phyloP scores from a whole-genome alignment of 1,140 invertebrate genomes.

The Venturia canescens region DNA sequence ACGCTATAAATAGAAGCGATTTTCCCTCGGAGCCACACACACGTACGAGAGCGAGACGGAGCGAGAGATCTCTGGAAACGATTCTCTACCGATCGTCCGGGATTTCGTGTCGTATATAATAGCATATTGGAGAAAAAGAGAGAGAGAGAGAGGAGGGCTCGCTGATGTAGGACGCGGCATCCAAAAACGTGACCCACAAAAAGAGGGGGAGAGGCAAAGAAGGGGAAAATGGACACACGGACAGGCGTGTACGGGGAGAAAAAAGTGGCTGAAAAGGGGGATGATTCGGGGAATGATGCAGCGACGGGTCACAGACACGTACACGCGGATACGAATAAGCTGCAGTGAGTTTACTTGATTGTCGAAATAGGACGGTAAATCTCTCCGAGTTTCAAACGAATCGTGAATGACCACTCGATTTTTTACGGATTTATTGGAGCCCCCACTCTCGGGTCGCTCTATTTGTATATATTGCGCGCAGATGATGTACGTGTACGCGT shows the following conservation, averaged over 20 bases:
- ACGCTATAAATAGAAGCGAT: constrained; percentile 25
- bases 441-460: neutral
- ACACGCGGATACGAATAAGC: neutral
- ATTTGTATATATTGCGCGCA: neutral
- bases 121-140: neutral
- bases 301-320: constrained; percentile 1
- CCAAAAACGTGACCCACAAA: constrained; percentile 12
- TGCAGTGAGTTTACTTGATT: constrained; percentile 50
- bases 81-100: constrained; percentile 31
- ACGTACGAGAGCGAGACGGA: too few species aligned
- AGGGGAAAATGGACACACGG: neutral
- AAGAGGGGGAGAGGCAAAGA: neutral
- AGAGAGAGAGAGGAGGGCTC: neutral
- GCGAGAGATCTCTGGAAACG: constrained; percentile 17
- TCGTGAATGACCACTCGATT: constrained; percentile 55
- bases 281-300: neutral
- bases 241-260: too few species aligned
- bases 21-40: neutral
- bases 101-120: constrained; percentile 20
- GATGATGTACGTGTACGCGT: neutral
- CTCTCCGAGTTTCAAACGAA: constrained; percentile 48
- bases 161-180: neutral
- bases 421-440: constrained; percentile 49
- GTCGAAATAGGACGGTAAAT: constrained; percentile 49
- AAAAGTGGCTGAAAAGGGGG: neutral